A percentile compares a stretch with the other conserved stretches of the same genome.
Evolutionary conservation across 2,113 vertebrate species (phyloP).

Genomic region (Myotis brandtii): DNA sequence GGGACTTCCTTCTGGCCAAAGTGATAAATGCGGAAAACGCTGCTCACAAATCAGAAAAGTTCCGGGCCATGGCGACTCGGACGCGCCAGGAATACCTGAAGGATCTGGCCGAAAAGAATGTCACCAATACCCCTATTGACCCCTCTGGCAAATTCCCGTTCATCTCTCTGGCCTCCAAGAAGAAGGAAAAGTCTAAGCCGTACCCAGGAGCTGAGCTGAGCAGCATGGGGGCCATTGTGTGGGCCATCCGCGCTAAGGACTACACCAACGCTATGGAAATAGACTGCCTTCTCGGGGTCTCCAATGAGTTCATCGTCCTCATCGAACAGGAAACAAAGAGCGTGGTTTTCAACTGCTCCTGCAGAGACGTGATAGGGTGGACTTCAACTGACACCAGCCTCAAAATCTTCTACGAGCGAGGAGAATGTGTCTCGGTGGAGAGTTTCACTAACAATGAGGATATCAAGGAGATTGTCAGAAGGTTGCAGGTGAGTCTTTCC

Average conservation of each 20-base stretch:
- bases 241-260: conserved; percentile 94
- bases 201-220: conserved; percentile 94
- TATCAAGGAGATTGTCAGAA: conserved; percentile 96
- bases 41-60: conserved; percentile 97
- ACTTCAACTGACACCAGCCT: conserved; percentile 93
- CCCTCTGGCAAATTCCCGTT: conserved; percentile 96
- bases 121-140: conserved; percentile 95
- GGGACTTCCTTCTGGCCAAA: conserved; percentile 98
- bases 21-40: conserved; percentile 98
- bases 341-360: conserved; percentile 96
- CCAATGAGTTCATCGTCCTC: conserved; percentile 95
- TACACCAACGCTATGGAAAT: conserved; percentile 94
- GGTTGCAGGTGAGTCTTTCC: conserved; percentile 92
- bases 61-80: conserved; percentile 96
- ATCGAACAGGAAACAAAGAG: conserved; percentile 94
- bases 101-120: conserved; percentile 96
- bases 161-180: conserved; percentile 96
- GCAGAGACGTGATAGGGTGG: conserved; percentile 96
- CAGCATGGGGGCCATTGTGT: conserved; percentile 94
- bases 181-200: conserved; percentile 94
- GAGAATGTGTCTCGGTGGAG: conserved; percentile 95
- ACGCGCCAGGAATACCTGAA: conserved; percentile 97
- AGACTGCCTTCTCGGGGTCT: conserved; percentile 94
- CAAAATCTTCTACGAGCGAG: conserved; percentile 97
- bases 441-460: conserved; percentile 94